Evolutionary conservation across 1,140 invertebrate species (phyloP).

Genomic region (Drosophila cardini): DNA sequence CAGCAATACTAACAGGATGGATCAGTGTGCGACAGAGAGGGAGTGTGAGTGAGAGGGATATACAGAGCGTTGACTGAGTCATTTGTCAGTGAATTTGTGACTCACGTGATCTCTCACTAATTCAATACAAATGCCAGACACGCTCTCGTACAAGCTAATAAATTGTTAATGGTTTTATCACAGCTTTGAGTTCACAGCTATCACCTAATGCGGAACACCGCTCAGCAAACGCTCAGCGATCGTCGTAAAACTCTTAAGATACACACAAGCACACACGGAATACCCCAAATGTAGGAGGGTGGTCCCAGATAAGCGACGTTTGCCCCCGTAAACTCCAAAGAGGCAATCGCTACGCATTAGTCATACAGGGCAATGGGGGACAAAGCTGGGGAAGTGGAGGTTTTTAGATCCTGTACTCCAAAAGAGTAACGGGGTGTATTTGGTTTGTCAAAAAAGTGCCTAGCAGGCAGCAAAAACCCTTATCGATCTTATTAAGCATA

Average conservation of each 20-base stretch:
- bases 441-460: no score
- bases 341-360: slow-evolving; percentile 44
- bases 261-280: slow-evolving; percentile 2
- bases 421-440: no score
- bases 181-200: slow-evolving; percentile 69
- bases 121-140: slow-evolving; percentile 40
- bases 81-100: slow-evolving; percentile 35
- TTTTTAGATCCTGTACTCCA: no score
- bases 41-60: background rate
- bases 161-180: slow-evolving; percentile 83
- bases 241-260: slow-evolving; percentile 51
- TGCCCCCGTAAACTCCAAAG: slow-evolving; percentile 46
- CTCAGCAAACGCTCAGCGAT: slow-evolving; percentile 13
- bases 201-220: slow-evolving; percentile 47
- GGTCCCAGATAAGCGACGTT: slow-evolving; percentile 58
- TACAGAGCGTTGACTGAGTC: slow-evolving; percentile 33
- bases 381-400: no score
- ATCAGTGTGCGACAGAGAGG: slow-evolving; percentile 5
- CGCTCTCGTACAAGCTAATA: slow-evolving; percentile 70
- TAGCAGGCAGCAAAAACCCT: no score
- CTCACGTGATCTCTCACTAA: slow-evolving; percentile 40
- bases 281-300: slow-evolving; percentile 1
- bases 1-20: slow-evolving; percentile 2
- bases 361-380: slow-evolving; percentile 25
- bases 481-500: no score